These are phyloP conservation scores for Ophraella communa DNA, from an alignment of 2,888 invertebrate genomes.

Conservation along the genomic window DNA sequence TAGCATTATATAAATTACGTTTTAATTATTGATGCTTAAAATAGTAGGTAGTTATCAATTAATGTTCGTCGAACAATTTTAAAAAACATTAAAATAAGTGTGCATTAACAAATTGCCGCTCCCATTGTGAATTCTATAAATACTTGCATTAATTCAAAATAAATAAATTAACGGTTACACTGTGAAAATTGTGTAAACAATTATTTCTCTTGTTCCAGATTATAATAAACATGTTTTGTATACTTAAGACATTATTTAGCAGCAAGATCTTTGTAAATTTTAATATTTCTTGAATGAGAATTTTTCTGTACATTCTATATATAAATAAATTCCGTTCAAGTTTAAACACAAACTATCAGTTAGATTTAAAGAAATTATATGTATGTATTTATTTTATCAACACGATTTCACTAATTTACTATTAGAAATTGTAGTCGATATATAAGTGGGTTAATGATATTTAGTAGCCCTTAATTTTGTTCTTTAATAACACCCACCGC, in stretches of 20 bases:
- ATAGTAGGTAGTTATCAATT: neutral
- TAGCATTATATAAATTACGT: neutral
- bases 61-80: neutral
- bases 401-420: neutral
- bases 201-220: neutral
- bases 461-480: neutral
- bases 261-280: no score
- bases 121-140: slow-evolving; percentile 12
- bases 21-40: neutral
- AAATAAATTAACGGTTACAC: neutral
- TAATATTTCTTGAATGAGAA: no score
- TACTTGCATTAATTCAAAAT: slow-evolving; percentile 16
- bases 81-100: neutral
- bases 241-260: no score
- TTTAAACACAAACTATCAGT: neutral
- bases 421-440: neutral
- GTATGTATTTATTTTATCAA: neutral
- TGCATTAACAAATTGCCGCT: slow-evolving; percentile 4
- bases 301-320: neutral
- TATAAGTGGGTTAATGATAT: neutral
- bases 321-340: neutral
- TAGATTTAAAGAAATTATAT: neutral
- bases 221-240: neutral
- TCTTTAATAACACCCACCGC: neutral
- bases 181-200: slow-evolving; percentile 6